A percentile compares a stretch with the other conserved stretches of the same genome.
Conservation (phyloP, 2,797 vertebrate genomes). For the Macropodus opercularis region DNA sequence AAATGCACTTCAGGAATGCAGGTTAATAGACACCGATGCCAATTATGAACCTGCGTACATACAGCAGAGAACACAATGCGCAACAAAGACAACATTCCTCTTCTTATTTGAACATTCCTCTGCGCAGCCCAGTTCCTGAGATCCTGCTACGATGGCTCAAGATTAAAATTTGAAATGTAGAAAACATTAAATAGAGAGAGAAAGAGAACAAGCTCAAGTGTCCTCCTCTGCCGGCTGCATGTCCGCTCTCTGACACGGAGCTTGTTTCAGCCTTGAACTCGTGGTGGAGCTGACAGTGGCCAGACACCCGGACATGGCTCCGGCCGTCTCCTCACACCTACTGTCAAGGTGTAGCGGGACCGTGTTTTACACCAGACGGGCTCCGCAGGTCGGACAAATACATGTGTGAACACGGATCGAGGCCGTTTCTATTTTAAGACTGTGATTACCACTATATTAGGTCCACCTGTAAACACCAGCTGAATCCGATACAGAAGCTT, state of each 20-base stretch:
- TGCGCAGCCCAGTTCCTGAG: slow-evolving; percentile 2
- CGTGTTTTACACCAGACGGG: slow-evolving; percentile 19
- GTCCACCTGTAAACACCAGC: too few relatives aligned
- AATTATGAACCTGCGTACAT: neutral
- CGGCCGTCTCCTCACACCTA: slow-evolving; percentile 22
- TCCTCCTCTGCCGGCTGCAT: slow-evolving; percentile 1
- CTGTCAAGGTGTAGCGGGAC: slow-evolving; percentile 12
- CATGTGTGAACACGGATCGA: too few relatives aligned
- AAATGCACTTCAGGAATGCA: neutral
- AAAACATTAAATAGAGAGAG: neutral
- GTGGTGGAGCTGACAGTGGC: slow-evolving; percentile 38
- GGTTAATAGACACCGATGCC: slow-evolving; percentile 5
- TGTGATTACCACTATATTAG: too few relatives aligned
- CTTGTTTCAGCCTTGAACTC: slow-evolving; percentile 44
- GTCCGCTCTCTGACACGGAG: slow-evolving; percentile 21
- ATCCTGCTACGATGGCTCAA: slow-evolving; percentile 1
- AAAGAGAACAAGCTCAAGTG: slow-evolving; percentile 4
- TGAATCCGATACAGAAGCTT: too few relatives aligned
- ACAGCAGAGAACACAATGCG: neutral
- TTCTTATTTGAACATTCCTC: neutral
- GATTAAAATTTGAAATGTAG: neutral
- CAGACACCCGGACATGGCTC: slow-evolving; percentile 51
- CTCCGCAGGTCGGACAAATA: neutral
- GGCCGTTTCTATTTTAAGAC: too few relatives aligned
- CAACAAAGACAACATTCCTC: slow-evolving; percentile 36